Conservation (phyloP, 2,888 invertebrate species). For the Epinotia brunnichana region DNA sequence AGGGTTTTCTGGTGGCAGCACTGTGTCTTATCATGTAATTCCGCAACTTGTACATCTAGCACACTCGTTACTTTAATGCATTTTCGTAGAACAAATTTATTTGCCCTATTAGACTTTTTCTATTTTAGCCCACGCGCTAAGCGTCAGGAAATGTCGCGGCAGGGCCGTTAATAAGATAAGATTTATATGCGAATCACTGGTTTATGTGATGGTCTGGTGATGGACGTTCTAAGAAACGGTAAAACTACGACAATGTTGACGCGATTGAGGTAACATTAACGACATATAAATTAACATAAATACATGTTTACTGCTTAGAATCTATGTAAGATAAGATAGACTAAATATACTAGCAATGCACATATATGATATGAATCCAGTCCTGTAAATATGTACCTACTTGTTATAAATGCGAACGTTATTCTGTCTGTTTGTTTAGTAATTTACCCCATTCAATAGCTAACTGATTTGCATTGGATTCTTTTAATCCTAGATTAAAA, state of each 20-base stretch:
- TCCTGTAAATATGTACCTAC: background rate
- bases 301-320: conserved; percentile 12
- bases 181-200: conserved; percentile 76
- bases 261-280: conserved; percentile 39
- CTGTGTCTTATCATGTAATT: background rate
- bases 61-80: conserved; percentile 7
- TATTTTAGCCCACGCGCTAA: conserved; percentile 68
- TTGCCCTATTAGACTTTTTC: conserved; percentile 52
- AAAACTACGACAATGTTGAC: conserved; percentile 55
- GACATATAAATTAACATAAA: conserved; percentile 36
- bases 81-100: conserved; percentile 15
- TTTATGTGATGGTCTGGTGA: conserved; percentile 67
- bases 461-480: background rate
- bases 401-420: background rate
- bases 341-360: too few species aligned
- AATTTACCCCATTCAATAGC: background rate
- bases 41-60: background rate
- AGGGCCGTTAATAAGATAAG: conserved; percentile 67
- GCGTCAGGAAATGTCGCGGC: conserved; percentile 57
- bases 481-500: background rate
- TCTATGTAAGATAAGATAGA: conserved; percentile 12
- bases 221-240: conserved; percentile 62
- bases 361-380: too few species aligned
- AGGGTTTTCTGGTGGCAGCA: too few species aligned
- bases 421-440: background rate